Evolutionary conservation across 2,797 vertebrate genomes (phyloP), one percentile per base, ranked within the genome.

Genomic region (Amniataba percoides): DNA sequence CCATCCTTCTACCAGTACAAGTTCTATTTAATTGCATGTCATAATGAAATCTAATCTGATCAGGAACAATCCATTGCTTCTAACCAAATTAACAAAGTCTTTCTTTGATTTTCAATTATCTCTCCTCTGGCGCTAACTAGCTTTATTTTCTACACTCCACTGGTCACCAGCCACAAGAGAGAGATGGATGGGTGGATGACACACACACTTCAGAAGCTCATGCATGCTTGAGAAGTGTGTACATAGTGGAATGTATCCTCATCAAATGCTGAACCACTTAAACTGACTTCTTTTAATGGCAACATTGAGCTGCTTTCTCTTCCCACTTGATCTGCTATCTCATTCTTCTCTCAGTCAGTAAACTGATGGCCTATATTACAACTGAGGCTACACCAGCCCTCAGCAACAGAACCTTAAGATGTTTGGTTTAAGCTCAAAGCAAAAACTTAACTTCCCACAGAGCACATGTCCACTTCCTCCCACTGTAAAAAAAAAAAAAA

Each of bases 101-200:
- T 96, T 70, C 95, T 97, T 96, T 97, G 96, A 97, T 97, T 97
- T 97, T 96, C 96, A 97, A 97, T 97, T 96, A 97, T 96, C 95
- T 96, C 90, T 94, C 90, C 88, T 88, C 87, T 77, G 77, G 80
- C 82, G 67, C 39, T 21, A 82, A 92, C 94, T 95, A 93, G 81
- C 94, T 73, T 71, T 67, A 80, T 71, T 96, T 95, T 91, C 94
- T 92, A 81, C 69, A 94, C 79, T 18, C 75, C 58, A 79, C 84
- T 78, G 70, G 19, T 69, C 7, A 86, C 94, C 91, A 87, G 84
- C 78, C 89, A 65, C 43, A 82, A 69, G 78, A 77, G 74, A 78
- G 83, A 83, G 62, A 66, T 61, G 69, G 68, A 86, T 68, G 86
- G 57, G 46, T 80, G 27, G 45, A 67, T 75, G 73, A 64, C 81